Base-by-base conservation (phyloP, 2,888 invertebrate genomes). In the Oligia fasciuncula region DNA sequence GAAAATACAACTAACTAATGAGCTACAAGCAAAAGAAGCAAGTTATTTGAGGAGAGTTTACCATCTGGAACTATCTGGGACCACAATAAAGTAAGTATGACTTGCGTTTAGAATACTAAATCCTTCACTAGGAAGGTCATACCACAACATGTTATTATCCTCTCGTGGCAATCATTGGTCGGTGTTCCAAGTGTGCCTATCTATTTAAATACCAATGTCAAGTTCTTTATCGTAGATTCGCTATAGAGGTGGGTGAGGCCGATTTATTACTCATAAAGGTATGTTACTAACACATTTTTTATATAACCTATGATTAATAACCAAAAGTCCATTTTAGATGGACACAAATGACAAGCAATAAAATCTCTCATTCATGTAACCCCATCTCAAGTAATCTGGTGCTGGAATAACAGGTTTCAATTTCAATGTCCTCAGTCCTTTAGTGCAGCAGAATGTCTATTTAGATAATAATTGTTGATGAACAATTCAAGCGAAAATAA, bases 81-180 rank as follows among this genome's bases (percentile, higher is more conserved):
- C 14, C 40, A 0, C 57, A 43, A 2, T 14, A 49, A 76, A 76
- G 89, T 87, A 74, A 88, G 88, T 87, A 81, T 79, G 71, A 77
- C 70, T 73, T 74, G 66, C 71, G 67, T 78, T 83, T 78, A 76
- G 62, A 78, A 69, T 77, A 76, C 40, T 83, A 73, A 89, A 40
- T 40, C 84, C 84, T 87, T 89, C 84, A 57, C 9, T 63, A 63
- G 1, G 29, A 82, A 86, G 86, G 89, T 85, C 85, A 75, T 75
- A 46, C 73, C 49, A 60, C 74, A 72, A 69, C 68, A 69, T 66
- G 84, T 69, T 87, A 77, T 46, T 79, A 70, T 54, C 71, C 73
- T 63, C 11, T 40, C 60, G 54, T 71, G 71, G 67, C 71, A 57
- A 49, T 73, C 43, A 75, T 67, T 14, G 4, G 46, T 35, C 6